Conservation (phyloP, 2,888 invertebrate species). For the Ectemnius lituratus region DNA sequence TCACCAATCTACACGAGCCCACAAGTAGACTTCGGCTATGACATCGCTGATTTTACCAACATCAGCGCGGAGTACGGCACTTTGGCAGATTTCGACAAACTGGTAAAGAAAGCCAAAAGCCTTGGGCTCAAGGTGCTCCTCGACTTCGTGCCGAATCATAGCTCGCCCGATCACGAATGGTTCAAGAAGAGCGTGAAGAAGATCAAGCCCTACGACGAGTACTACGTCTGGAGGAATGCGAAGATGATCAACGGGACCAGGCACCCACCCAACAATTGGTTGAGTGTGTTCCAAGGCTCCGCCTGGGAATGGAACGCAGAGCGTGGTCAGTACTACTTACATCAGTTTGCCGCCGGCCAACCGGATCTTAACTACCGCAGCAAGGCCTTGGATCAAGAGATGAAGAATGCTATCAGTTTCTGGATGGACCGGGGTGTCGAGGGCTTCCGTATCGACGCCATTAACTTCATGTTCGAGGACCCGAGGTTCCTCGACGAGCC, state of each 20-base stretch:
- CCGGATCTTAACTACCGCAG: constrained; percentile 85
- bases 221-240: constrained; percentile 87
- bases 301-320: constrained; percentile 82
- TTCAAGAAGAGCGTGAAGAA: constrained; percentile 84
- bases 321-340: constrained; percentile 82
- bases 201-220: constrained; percentile 84
- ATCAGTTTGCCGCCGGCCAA: constrained; percentile 82
- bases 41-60: constrained; percentile 80
- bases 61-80: constrained; percentile 81
- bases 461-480: constrained; percentile 71
- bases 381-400: constrained; percentile 77
- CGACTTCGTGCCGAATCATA: constrained; percentile 82
- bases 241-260: constrained; percentile 71
- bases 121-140: constrained; percentile 75
- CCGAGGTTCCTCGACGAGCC: constrained; percentile 67
- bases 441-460: constrained; percentile 81
- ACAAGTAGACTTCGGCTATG: constrained; percentile 84
- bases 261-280: constrained; percentile 79
- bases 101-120: constrained; percentile 75
- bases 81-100: constrained; percentile 79
- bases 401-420: constrained; percentile 79
- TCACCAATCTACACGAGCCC: constrained; percentile 86
- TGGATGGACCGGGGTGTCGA: constrained; percentile 82
- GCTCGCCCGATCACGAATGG: constrained; percentile 89
- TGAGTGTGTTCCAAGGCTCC: constrained; percentile 80